phyloP scores from a whole-genome alignment of 1,140 invertebrate genomes.

The Drosophila littoralis region DNA sequence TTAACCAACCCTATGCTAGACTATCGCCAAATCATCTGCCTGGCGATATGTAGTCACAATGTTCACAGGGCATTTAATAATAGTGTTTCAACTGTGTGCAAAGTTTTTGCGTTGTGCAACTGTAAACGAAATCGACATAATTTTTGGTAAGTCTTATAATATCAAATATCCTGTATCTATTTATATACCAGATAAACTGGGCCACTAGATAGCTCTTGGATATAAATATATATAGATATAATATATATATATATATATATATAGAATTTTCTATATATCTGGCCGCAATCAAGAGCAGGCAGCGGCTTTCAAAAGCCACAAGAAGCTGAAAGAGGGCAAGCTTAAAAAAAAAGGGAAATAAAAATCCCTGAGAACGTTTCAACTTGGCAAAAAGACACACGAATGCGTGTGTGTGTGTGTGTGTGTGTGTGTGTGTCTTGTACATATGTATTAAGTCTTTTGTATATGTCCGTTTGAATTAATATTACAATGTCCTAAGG shows the following conservation, averaged over 20 bases:
- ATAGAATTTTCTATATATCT: constrained; percentile 2
- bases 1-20: no score
- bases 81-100: no score
- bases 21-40: no score
- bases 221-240: constrained; percentile 9
- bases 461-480: constrained; percentile 80
- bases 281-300: constrained; percentile 41
- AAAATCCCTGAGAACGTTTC: constrained; percentile 54
- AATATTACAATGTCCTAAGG: constrained; percentile 82
- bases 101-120: no score
- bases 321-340: constrained; percentile 21
- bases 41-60: no score
- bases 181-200: no score
- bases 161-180: constrained; percentile 9
- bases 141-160: constrained; percentile 20
- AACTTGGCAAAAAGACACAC: constrained; percentile 42
- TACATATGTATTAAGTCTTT: constrained; percentile 49
- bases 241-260: constrained; percentile 1
- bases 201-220: neutral
- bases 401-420: constrained; percentile 2
- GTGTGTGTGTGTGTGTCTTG: constrained; percentile 25
- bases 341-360: constrained; percentile 10
- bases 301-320: constrained; percentile 62
- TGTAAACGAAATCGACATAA: neutral
- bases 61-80: no score